Percentiles rank a stretch among this genome's conserved stretches.
Conservation (phyloP, 2,797 vertebrate species). For the Pantherophis alleghaniensis region DNA sequence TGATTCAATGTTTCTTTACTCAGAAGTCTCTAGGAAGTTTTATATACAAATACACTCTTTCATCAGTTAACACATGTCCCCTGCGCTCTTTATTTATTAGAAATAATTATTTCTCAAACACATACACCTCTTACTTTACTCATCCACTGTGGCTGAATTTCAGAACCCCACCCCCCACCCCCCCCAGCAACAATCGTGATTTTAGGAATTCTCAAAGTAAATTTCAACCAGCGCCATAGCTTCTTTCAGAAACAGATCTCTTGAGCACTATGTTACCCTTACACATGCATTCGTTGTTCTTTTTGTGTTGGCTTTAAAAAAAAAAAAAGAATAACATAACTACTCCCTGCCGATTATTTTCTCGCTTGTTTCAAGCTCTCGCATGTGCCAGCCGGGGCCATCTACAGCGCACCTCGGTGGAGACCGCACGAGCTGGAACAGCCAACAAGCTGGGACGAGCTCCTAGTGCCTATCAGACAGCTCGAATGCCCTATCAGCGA, state of each 20-base stretch:
- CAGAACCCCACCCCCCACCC: neutral
- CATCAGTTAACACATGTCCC: neutral
- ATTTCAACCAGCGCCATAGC: neutral
- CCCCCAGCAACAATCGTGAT: neutral
- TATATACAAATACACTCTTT: neutral
- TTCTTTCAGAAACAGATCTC: neutral
- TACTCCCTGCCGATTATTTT: neutral
- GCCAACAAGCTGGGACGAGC: conserved; percentile 28
- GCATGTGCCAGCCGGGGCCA: neutral
- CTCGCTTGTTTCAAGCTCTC: accelerated
- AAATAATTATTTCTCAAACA: neutral
- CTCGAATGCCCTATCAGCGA: conserved; percentile 16
- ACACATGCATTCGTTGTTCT: neutral
- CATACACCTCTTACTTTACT: neutral
- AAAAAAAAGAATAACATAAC: neutral
- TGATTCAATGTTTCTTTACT: neutral
- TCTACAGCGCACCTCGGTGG: neutral
- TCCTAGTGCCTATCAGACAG: conserved; percentile 13
- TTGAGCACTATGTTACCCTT: neutral
- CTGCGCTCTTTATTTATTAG: neutral
- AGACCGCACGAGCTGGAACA: conserved; percentile 15
- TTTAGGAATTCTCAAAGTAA: neutral
- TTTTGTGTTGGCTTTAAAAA: neutral
- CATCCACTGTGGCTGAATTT: neutral
- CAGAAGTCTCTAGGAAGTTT: neutral